phyloP scores from a whole-genome alignment of 2,113 vertebrate species.

The Chaetops frenatus region DNA sequence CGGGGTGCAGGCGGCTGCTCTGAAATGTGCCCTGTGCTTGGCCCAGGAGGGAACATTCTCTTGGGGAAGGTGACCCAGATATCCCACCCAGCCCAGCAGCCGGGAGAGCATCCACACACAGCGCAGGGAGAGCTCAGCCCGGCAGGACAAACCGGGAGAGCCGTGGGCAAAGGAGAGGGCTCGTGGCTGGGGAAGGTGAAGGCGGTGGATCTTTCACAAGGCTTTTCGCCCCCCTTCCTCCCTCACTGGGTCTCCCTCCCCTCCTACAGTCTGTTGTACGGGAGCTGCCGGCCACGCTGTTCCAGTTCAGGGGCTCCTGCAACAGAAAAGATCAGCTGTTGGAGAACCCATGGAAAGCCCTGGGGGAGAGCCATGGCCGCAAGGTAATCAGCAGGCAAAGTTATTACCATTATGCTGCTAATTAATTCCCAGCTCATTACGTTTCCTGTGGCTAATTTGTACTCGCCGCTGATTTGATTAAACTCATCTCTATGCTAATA shows the following conservation, averaged over 20 bases:
- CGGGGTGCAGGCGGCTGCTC: not conserved
- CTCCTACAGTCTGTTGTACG: not conserved
- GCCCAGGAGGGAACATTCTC: not conserved
- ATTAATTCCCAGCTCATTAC: slow-evolving; percentile 89
- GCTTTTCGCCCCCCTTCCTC: not conserved
- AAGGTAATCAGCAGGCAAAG: slow-evolving; percentile 79
- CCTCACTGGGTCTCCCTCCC: not conserved
- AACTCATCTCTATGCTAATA: slow-evolving; percentile 91
- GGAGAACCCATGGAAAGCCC: slow-evolving; percentile 60
- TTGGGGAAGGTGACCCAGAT: not conserved
- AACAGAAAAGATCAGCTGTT: slow-evolving; percentile 57
- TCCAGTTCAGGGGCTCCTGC: slow-evolving; percentile 41
- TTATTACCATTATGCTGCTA: slow-evolving; percentile 81
- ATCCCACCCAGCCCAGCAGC: not conserved
- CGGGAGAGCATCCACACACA: rapidly evolving
- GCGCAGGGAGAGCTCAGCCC: rapidly evolving
- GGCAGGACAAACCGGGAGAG: not conserved
- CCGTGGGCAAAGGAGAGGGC: rapidly evolving
- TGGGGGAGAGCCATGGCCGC: slow-evolving; percentile 73
- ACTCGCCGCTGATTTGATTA: slow-evolving; percentile 83
- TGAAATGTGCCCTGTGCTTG: not conserved
- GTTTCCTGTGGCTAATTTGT: slow-evolving; percentile 85
- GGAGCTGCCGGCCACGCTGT: slow-evolving; percentile 22
- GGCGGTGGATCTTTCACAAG: not conserved
- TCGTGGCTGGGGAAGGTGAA: not conserved